Conservation (phyloP, 23 tunicate genomes). For the Aplidium turbinatum region DNA sequence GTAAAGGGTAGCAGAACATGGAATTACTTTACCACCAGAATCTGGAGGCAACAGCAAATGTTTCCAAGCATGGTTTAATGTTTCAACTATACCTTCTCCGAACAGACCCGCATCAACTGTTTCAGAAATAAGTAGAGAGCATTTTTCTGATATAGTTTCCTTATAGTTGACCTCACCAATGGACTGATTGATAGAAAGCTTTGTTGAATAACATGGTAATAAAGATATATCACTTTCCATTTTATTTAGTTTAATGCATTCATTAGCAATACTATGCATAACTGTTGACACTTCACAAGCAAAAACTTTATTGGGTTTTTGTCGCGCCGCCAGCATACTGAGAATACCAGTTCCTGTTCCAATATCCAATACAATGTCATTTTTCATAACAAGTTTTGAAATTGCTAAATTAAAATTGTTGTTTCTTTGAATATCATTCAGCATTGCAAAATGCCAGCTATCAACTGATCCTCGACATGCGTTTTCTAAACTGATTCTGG, state of each 20-base stretch:
- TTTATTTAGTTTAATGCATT: conserved; percentile 54
- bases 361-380: conserved; percentile 65
- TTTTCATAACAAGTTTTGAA: neutral
- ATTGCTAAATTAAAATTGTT: conserved; percentile 45
- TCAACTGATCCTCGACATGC: conserved; percentile 70
- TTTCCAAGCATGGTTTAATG: conserved; percentile 77
- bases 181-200: conserved; percentile 29
- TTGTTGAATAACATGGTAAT: conserved; percentile 40
- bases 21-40: conserved; percentile 73
- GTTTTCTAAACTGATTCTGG: conserved; percentile 59
- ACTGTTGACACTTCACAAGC: conserved; percentile 80
- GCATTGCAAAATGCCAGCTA: conserved; percentile 88
- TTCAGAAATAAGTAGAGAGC: conserved; percentile 67
- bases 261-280: conserved; percentile 58
- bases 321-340: conserved; percentile 61
- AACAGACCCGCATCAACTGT: conserved; percentile 80
- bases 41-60: conserved; percentile 42
- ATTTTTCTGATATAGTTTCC: conserved; percentile 18
- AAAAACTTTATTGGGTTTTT: conserved; percentile 43
- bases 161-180: neutral
- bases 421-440: conserved; percentile 75
- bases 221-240: conserved; percentile 24
- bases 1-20: conserved; percentile 40
- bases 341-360: conserved; percentile 86
- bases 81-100: conserved; percentile 73